Base-by-base conservation (phyloP, 2,888 invertebrate species). In the Stegana nigrithorax region DNA sequence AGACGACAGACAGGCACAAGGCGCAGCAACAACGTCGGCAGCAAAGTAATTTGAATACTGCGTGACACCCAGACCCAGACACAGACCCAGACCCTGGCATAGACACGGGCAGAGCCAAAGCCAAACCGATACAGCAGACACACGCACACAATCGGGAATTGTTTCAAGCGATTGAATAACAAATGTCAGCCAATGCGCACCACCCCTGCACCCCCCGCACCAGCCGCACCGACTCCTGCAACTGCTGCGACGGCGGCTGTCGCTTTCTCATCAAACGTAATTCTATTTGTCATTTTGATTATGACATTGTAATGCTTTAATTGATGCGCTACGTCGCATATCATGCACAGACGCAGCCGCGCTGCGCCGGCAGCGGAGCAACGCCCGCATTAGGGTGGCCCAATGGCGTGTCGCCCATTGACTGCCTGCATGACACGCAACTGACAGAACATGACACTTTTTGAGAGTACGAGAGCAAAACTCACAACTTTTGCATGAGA, bases 211-310 rank as follows among this genome's bases (percentile, higher is more conserved):
- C 53, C 53, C 53, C 36, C 21, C 19, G 12, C n/a, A 25, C 8
- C 14, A 50, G 5, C 6, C 1, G 25, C 10, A 19, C 2, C 19
- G 14, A 21, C 19, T 57, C 39, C 50, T 60, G 42, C 64, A 50
- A 53, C 42, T 25, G 29, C 51, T 14, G 58, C 53, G 36, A 25
- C 59, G 63, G 70, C 70, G 70, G 73, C 81, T 84, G 84, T 73
- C 80, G 81, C 69, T 72, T 84, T 78, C 76, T 75, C 81, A 80
- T 84, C 83, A 75, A 75, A 73, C 75, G 73, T 84, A 84, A 83
- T 83, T 83, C 79, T 84, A 84, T 84, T 83, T 83, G 83, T 84
- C 84, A 83, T 84, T 82, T 80, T 84, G 84, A 83, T 83, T 83
- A 83, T 84, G 84, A 84, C 84, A 80, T 84, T 84, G 83, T 83